These are phyloP conservation scores for Sinonovacula constricta DNA, from an alignment of 1,140 invertebrate genomes.

Conservation along the genomic window DNA sequence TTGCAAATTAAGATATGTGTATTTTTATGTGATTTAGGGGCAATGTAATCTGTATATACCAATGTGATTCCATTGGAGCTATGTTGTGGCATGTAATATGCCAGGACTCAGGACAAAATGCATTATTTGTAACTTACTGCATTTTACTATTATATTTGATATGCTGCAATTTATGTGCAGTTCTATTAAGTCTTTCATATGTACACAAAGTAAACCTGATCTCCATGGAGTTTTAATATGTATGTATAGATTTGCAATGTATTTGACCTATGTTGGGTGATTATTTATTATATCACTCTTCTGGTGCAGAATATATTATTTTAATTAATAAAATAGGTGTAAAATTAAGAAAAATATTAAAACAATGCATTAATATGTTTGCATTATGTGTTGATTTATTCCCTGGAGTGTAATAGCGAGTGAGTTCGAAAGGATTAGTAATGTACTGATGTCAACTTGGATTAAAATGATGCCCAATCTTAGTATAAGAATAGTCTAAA, in stretches of 20 bases:
- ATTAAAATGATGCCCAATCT: too few relatives aligned
- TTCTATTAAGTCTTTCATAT: background rate
- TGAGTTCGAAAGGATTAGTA: too few relatives aligned
- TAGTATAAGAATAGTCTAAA: too few relatives aligned
- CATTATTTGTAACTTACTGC: slow-evolving; percentile 24
- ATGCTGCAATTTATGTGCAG: background rate
- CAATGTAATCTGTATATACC: slow-evolving; percentile 48
- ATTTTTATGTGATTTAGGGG: slow-evolving; percentile 1
- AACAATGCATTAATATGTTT: slow-evolving; percentile 24
- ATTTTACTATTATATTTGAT: slow-evolving; percentile 23
- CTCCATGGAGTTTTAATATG: slow-evolving; percentile 37
- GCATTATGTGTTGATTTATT: too few relatives aligned
- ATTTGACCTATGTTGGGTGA: slow-evolving; percentile 48
- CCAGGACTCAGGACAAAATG: slow-evolving; percentile 44
- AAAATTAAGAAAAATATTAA: slow-evolving; percentile 51
- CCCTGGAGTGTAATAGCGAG: too few relatives aligned
- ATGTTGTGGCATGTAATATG: slow-evolving; percentile 23
- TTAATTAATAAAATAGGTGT: slow-evolving; percentile 53
- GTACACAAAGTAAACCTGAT: slow-evolving; percentile 7
- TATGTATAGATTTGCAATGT: slow-evolving; percentile 47
- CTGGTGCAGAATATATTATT: slow-evolving; percentile 48
- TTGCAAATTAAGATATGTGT: too few relatives aligned
- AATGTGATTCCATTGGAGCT: slow-evolving; percentile 50
- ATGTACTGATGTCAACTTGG: too few relatives aligned
- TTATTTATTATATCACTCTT: slow-evolving; percentile 9